Evolutionary conservation across 2,888 invertebrate genomes (phyloP), one percentile per base, ranked within the genome.

Genomic region (Archaeoteleia sp.): DNA sequence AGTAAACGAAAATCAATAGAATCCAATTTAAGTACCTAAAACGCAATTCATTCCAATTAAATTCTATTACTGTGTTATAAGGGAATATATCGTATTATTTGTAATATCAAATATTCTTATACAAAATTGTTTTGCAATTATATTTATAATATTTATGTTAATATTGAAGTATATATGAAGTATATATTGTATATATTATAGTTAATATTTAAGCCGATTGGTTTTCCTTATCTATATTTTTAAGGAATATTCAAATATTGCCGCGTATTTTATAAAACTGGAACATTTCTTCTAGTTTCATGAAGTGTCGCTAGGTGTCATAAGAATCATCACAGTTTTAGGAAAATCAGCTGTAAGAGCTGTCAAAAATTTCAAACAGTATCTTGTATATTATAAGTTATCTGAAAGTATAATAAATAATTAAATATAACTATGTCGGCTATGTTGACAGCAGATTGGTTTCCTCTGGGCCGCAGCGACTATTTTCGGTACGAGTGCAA

Each of bases 361-460:
- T 55, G 55, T 55, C 55, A 49, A 15, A 30, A 15, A 10, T 20
- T 1, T 12, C 37, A 43, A 34, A 29, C 9, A 23, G 6, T 23
- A 23, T 23, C 7, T 23, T 23, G 3, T 23, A 5, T 23, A 23
- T 23, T 23, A 23, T 5, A 23, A 5, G 3, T 3, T 23, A 29
- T 3, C 29, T 29, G 29, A 17, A 15, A 17, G 2, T 17, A 37
- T 37, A 37, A 17, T 1, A 37, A 15, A 17, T 34, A 14, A 57
- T 51, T 17, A 55, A 30, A 35, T 45, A 15, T 75, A 57, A 82
- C 73, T 70, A 87, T 87, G 87, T 86, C 88, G 55, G 89, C 89
- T 29, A 88, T 90, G 86, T 79, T 90, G 73, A 91, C 89, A 17
- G 90, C 90, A 14, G 90, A 91, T 77, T 91, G 91, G 91, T 90